A percentile compares a stretch with the other conserved stretches of the same genome.
Evolutionary conservation across 2,113 vertebrate genomes (phyloP).

Genomic region (Nothocercus nigrocapillus): DNA sequence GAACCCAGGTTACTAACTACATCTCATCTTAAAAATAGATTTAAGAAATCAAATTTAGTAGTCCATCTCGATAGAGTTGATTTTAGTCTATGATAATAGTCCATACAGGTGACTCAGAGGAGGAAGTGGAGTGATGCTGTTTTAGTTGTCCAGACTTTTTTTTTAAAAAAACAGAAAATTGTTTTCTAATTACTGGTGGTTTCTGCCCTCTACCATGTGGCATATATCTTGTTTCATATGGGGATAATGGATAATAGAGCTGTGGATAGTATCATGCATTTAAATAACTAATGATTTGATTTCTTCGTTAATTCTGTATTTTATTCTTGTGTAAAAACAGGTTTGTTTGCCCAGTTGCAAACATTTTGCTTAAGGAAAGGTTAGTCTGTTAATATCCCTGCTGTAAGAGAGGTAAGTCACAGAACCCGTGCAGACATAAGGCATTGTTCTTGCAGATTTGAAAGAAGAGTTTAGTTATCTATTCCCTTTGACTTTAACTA

Average conservation of each 20-base stretch:
- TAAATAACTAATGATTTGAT: background rate
- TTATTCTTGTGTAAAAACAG: background rate
- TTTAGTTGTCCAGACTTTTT: background rate
- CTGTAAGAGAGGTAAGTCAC: background rate
- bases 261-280: background rate
- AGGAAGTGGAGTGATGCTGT: background rate
- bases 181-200: background rate
- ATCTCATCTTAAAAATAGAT: background rate
- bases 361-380: background rate
- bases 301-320: background rate
- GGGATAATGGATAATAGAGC: background rate
- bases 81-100: background rate
- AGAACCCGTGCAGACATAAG: background rate
- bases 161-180: background rate
- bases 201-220: background rate
- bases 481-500: background rate
- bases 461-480: background rate
- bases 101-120: background rate
- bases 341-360: background rate
- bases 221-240: background rate
- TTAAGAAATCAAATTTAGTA: background rate
- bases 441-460: background rate
- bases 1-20: background rate
- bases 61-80: too few relatives aligned
- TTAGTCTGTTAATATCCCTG: background rate